Conservation (phyloP, 2,797 vertebrate genomes). For the Amazonetta brasiliensis region DNA sequence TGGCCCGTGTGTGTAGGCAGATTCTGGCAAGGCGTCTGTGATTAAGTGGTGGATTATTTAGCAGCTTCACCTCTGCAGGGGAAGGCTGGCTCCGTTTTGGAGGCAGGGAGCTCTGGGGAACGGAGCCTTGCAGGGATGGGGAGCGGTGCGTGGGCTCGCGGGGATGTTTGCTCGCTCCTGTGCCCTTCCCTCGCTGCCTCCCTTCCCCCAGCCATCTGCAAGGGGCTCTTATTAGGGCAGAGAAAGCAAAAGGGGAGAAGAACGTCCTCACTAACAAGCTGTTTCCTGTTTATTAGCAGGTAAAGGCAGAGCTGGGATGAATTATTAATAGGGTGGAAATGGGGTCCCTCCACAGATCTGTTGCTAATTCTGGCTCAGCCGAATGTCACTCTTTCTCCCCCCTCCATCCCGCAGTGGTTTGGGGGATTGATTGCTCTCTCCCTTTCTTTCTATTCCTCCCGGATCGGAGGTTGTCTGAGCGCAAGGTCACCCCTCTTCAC, state of each 20-base stretch:
- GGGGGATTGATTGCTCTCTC: slow-evolving; percentile 64
- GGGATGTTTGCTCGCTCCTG: rapidly evolving
- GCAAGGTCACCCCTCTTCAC: slow-evolving; percentile 70
- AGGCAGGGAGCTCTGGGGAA: neutral
- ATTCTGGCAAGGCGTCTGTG: neutral
- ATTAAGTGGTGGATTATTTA: rapidly evolving
- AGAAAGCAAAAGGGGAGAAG: slow-evolving; percentile 29
- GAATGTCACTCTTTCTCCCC: slow-evolving; percentile 36
- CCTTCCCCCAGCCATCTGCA: neutral
- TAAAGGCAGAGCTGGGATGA: slow-evolving; percentile 82
- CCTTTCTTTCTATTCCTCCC: slow-evolving; percentile 17
- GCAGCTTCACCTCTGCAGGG: neutral
- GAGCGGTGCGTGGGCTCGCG: neutral
- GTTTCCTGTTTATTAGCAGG: slow-evolving; percentile 85
- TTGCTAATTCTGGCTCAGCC: slow-evolving; percentile 78
- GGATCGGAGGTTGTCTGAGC: neutral
- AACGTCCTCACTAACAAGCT: slow-evolving; percentile 76
- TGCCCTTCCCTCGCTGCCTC: neutral
- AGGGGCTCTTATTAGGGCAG: slow-evolving; percentile 15
- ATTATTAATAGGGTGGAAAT: slow-evolving; percentile 86
- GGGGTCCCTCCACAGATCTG: slow-evolving; percentile 75
- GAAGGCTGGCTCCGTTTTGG: neutral
- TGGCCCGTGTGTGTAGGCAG: rapidly evolving
- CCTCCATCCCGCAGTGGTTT: neutral
- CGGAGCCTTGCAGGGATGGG: neutral